A percentile compares a stretch with the other conserved stretches of the same genome.
Evolutionary conservation across 2,888 invertebrate species (phyloP).

Genomic region (Adelphocoris suturalis): DNA sequence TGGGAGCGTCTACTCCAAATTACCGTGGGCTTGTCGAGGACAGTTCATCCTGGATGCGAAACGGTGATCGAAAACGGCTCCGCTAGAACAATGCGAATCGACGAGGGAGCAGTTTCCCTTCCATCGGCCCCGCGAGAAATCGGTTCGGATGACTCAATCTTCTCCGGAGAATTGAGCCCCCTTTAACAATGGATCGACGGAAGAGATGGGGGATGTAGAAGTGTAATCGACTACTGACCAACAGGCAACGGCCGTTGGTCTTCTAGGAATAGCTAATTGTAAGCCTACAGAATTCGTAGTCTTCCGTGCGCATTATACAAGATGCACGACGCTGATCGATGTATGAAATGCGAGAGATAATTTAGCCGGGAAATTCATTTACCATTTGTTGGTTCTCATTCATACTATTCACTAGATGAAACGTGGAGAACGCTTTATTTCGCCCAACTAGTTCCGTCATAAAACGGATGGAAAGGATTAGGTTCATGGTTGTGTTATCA

Average conservation of each 20-base stretch:
- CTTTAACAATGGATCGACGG: neutral
- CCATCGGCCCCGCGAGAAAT: slow-evolving; percentile 47
- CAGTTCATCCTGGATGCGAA: slow-evolving; percentile 41
- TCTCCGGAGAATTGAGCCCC: slow-evolving; percentile 21
- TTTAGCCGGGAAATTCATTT: too few species aligned
- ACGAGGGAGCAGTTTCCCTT: slow-evolving; percentile 31
- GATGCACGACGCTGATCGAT: too few species aligned
- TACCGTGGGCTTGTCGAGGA: slow-evolving; percentile 38
- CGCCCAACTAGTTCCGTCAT: too few species aligned
- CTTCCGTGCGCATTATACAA: too few species aligned
- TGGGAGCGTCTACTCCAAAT: slow-evolving; percentile 3
- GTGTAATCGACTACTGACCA: neutral
- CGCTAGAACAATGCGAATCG: slow-evolving; percentile 38
- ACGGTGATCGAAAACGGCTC: neutral
- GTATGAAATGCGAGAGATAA: too few species aligned
- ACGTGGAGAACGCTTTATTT: too few species aligned
- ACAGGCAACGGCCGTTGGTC: neutral
- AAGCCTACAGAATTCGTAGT: too few species aligned
- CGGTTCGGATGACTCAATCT: slow-evolving; percentile 41
- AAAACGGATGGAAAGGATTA: too few species aligned
- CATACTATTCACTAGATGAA: too few species aligned
- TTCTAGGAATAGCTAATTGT: too few species aligned
- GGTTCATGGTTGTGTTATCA: too few species aligned
- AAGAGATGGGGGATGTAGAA: neutral
- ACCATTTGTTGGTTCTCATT: too few species aligned